phyloP scores from a whole-genome alignment of 2,888 invertebrate species.

The Buathra laborator region DNA sequence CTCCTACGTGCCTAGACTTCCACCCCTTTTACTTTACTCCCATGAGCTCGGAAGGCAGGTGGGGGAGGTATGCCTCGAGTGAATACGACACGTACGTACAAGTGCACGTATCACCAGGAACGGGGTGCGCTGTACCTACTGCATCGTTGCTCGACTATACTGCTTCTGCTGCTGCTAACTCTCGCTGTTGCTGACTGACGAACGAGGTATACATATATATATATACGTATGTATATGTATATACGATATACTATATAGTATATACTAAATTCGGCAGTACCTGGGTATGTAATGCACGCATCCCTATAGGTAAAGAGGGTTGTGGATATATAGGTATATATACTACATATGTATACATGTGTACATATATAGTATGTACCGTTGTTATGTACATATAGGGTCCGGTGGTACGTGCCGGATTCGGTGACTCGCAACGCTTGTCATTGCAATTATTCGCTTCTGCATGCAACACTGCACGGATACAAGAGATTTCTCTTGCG shows the following conservation, averaged over 20 bases:
- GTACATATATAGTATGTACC: constrained; percentile 5
- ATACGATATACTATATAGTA: neutral
- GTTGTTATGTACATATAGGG: neutral
- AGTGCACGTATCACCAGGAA: constrained; percentile 75
- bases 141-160: constrained; percentile 2
- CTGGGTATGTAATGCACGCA: constrained; percentile 35
- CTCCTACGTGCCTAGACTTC: constrained; percentile 81
- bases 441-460: constrained; percentile 6
- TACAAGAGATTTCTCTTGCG: neutral
- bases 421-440: constrained; percentile 17
- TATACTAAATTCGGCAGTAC: constrained; percentile 18
- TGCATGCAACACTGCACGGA: neutral
- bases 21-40: constrained; percentile 74
- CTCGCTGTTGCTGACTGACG: constrained; percentile 54
- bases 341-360: too few relatives aligned
- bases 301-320: constrained; percentile 46
- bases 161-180: constrained; percentile 24
- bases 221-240: neutral
- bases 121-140: constrained; percentile 62
- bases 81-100: constrained; percentile 82
- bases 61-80: constrained; percentile 73
- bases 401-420: constrained; percentile 19
- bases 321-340: neutral
- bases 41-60: constrained; percentile 66
- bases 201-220: constrained; percentile 4